Conservation (phyloP, 35 echinoderm and acorn worm species). For the Strongylocentrotus purpuratus region DNA sequence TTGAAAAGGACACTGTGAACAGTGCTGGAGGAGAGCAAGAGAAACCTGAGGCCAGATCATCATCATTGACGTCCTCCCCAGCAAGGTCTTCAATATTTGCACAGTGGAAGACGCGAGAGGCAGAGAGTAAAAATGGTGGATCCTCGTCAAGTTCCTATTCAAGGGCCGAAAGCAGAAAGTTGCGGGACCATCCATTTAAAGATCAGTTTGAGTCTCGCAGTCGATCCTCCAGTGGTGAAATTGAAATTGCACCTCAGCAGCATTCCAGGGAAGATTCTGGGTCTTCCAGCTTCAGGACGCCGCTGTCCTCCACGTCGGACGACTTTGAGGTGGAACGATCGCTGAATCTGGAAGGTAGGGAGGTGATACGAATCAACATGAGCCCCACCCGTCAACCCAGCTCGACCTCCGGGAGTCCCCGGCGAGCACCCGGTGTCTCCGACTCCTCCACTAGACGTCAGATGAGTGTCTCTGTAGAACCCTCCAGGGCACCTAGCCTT, state of each 20-base stretch:
- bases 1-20: slow-evolving; percentile 2
- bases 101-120: slow-evolving; percentile 25
- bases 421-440: not conserved
- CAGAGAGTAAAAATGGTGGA: slow-evolving; percentile 23
- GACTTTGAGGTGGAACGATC: slow-evolving; percentile 63
- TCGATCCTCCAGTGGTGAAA: slow-evolving; percentile 7
- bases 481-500: not conserved
- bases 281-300: slow-evolving; percentile 8
- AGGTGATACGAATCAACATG: slow-evolving; percentile 70
- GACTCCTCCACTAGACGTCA: slow-evolving; percentile 19
- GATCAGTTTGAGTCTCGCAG: not conserved
- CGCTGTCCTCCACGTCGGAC: not conserved
- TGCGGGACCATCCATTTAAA: not conserved
- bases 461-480: not conserved
- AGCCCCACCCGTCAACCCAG: slow-evolving; percentile 49
- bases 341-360: slow-evolving; percentile 56
- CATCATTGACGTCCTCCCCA: not conserved
- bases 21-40: not conserved
- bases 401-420: not conserved
- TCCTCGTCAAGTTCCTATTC: not conserved
- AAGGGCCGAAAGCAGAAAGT: slow-evolving; percentile 51
- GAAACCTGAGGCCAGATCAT: not conserved
- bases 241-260: slow-evolving; percentile 14
- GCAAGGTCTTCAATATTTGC: slow-evolving; percentile 19
- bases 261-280: slow-evolving; percentile 42